Base-by-base conservation (phyloP, 1,140 invertebrate genomes). In the Megathymus violae region DNA sequence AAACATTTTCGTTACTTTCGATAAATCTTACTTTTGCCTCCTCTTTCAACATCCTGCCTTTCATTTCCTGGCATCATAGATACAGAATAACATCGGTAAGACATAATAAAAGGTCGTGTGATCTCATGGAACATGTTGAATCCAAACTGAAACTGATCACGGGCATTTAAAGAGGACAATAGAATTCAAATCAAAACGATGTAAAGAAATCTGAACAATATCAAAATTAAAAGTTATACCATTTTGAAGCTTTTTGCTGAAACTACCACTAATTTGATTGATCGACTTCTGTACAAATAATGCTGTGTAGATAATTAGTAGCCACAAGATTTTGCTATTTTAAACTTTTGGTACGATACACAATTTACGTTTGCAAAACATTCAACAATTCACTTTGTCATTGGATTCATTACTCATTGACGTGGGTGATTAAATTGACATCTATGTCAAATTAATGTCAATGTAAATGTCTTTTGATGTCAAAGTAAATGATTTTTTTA, bases 11-110 rank as follows among this genome's bases (percentile, higher is more conserved):
- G n/a, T n/a, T n/a, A n/a, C n/a, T n/a, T n/a, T n/a, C n/a, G n/a
- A n/a, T n/a, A n/a, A n/a, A n/a, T n/a, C 94, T 93, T 92, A 98
- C 97, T 99, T 94, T 99, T 99, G 74, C 98, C 98, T 76, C 98
- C 98, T 78, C 96, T 94, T 93, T 99, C 98, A n/a, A 99, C 97
- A 91, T 99, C 97, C 80, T 97, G 95, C 67, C 98, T 93, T 73
- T 99, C 98, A 81, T 97, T 97, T 61, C 97, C 97, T 27, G 97
- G 97, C 40, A 99, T 89, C 98, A 99, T 98, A 0, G 97, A 98
- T 0, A 99, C 97, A 0, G 98, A 99, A 91, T 95, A 99, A 91
- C 98, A 99, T 89, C 95, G 94, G 86, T 96, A 97, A 10, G 95
- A 94, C 34, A 94, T 95, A 69, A 96, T 96, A 80, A 98, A 98